Evolutionary conservation across 2,113 vertebrate genomes (phyloP).

Genomic region (Ammodytes marinus): DNA sequence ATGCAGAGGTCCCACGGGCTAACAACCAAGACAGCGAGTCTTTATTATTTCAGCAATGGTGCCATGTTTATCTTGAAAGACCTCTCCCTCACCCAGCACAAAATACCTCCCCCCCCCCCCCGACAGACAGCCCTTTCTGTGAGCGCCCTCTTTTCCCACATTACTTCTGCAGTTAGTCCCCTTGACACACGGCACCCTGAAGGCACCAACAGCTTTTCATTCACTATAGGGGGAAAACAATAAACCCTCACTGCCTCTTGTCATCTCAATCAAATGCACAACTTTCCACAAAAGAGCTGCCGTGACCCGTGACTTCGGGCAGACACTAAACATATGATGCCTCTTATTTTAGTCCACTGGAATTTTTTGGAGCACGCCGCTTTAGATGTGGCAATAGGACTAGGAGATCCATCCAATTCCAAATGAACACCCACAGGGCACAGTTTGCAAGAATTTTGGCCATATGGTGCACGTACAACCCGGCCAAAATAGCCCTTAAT

Average conservation of each 20-base stretch:
- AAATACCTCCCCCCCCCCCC: conserved; percentile 41
- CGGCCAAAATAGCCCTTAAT: conserved; percentile 68
- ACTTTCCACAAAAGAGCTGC: conserved; percentile 53
- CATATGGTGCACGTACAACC: conserved; percentile 41
- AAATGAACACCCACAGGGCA: conserved; percentile 58
- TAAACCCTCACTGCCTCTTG: conserved; percentile 55
- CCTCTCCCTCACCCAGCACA: conserved; percentile 60
- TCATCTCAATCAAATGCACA: conserved; percentile 70
- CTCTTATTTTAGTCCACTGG: conserved; percentile 59
- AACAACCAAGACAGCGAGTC: conserved; percentile 48
- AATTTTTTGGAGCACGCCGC: conserved; percentile 47
- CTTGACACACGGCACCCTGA: conserved; percentile 59
- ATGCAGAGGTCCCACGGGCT: conserved; percentile 19
- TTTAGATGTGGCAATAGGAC: conserved; percentile 55
- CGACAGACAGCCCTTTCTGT: conserved; percentile 68
- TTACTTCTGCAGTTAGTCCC: conserved; percentile 71
- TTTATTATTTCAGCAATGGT: conserved; percentile 74
- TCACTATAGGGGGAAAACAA: conserved; percentile 69
- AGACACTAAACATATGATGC: conserved; percentile 40
- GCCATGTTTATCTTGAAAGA: conserved; percentile 77
- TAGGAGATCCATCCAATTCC: conserved; percentile 49
- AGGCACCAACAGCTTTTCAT: conserved; percentile 76
- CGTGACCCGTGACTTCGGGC: conserved; percentile 45
- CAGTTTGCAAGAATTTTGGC: conserved; percentile 41
- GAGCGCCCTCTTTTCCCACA: conserved; percentile 77